Evolutionary conservation across 2,888 invertebrate genomes (phyloP).

Genomic region (Ormyrus labotus): DNA sequence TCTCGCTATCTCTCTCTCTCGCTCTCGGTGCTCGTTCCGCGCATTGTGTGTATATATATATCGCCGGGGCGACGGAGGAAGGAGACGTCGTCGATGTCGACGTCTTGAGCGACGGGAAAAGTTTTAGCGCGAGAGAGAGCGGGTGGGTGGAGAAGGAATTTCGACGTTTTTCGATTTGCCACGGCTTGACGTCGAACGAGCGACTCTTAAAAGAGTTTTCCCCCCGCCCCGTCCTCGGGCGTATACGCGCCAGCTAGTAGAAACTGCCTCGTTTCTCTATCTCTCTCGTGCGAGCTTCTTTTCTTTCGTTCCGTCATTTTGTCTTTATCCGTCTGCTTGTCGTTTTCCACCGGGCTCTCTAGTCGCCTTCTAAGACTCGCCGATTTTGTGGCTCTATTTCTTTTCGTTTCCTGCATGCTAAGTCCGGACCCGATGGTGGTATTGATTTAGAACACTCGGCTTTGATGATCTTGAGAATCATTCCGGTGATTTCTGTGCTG

Average conservation of each 20-base stretch:
- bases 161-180: constrained; percentile 52
- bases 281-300: constrained; percentile 24
- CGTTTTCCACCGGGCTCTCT: not conserved
- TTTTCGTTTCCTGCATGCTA: not conserved
- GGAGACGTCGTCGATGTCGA: constrained; percentile 7
- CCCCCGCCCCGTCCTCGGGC: constrained; percentile 4
- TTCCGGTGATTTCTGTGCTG: too few species aligned
- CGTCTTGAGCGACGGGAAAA: constrained; percentile 41
- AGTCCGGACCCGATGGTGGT: too few species aligned
- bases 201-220: constrained; percentile 47
- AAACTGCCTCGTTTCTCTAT: constrained; percentile 29
- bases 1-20: not conserved
- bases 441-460: too few species aligned
- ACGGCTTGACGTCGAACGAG: constrained; percentile 35
- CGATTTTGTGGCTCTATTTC: not conserved
- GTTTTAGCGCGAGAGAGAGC: constrained; percentile 8
- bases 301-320: constrained; percentile 33
- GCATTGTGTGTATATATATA: not conserved
- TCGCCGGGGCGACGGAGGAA: not conserved
- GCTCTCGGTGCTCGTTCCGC: not conserved
- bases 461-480: too few species aligned
- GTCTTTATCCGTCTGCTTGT: constrained; percentile 27
- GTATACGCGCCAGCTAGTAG: not conserved
- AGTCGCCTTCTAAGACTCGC: too few species aligned
- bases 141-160: constrained; percentile 7